Conservation (phyloP, 1,140 invertebrate species). For the Leptopilina boulardi region DNA sequence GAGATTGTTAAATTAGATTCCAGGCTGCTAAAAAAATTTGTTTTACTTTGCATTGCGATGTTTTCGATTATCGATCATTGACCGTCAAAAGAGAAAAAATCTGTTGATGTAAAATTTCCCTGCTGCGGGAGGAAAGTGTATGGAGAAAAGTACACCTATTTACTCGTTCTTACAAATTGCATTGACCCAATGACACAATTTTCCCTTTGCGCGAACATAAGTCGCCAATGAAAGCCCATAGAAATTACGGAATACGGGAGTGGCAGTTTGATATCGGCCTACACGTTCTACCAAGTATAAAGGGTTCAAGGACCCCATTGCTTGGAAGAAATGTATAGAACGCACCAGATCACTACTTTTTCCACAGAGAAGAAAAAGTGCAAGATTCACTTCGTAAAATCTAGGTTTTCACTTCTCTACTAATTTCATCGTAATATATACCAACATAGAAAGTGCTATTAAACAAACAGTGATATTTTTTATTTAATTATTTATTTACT, state of each 20-base stretch:
- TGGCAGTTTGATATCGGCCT: slow-evolving; percentile 44
- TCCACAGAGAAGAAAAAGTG: slow-evolving; percentile 19
- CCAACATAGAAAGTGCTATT: background rate
- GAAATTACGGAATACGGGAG: slow-evolving; percentile 57
- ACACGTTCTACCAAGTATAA: slow-evolving; percentile 27
- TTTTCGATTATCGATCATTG: slow-evolving; percentile 43
- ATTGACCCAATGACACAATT: slow-evolving; percentile 64
- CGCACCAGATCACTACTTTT: slow-evolving; percentile 12
- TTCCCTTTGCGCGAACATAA: slow-evolving; percentile 65
- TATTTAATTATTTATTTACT: no score
- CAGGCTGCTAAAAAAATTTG: no score
- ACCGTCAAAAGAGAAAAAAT: slow-evolving; percentile 48
- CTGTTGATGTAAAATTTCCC: slow-evolving; percentile 61
- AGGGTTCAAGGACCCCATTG: slow-evolving; percentile 23
- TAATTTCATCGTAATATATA: background rate
- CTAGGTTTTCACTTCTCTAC: slow-evolving; percentile 3
- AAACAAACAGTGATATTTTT: no score
- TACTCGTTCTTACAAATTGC: slow-evolving; percentile 57
- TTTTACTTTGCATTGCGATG: slow-evolving; percentile 36
- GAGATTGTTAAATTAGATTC: no score
- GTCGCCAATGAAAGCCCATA: slow-evolving; percentile 62
- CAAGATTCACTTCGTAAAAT: slow-evolving; percentile 27
- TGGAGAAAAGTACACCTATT: slow-evolving; percentile 62
- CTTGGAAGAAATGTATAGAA: background rate
- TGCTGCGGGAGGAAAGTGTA: slow-evolving; percentile 60